Percentiles rank a stretch among this genome's conserved stretches.
phyloP scores from a whole-genome alignment of 2,888 invertebrate species.

The Dione juno region DNA sequence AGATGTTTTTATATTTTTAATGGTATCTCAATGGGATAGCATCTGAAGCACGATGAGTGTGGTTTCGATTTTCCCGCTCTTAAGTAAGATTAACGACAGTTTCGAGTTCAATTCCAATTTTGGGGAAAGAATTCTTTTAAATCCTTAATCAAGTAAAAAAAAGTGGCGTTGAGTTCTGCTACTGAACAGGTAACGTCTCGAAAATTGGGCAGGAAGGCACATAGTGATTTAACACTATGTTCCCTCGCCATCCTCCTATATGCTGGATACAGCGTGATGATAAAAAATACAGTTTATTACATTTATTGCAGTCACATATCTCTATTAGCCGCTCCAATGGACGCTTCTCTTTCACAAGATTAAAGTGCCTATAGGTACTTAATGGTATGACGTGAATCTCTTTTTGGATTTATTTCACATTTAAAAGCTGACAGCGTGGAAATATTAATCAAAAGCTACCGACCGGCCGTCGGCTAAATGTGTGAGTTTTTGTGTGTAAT shows the following conservation, averaged over 20 bases:
- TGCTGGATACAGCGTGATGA: neutral
- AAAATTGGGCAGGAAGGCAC: neutral
- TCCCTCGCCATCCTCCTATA: neutral
- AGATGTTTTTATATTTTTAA: neutral
- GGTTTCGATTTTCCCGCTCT: too few species aligned
- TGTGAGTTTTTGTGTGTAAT: slow-evolving; percentile 9
- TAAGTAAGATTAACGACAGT: too few species aligned
- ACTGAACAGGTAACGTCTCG: neutral
- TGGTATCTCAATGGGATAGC: neutral
- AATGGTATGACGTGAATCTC: slow-evolving; percentile 26
- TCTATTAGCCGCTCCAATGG: slow-evolving; percentile 15
- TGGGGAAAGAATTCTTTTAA: too few species aligned
- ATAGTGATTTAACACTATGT: neutral
- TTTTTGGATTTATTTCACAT: slow-evolving; percentile 24
- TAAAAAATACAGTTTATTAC: neutral
- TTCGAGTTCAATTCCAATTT: too few species aligned
- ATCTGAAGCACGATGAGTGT: neutral
- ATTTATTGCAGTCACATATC: slow-evolving; percentile 22
- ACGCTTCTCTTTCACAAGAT: slow-evolving; percentile 19
- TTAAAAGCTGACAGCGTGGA: slow-evolving; percentile 15
- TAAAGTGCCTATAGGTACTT: slow-evolving; percentile 18
- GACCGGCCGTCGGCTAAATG: neutral
- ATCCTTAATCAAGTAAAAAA: too few species aligned
- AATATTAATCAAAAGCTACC: slow-evolving; percentile 4
- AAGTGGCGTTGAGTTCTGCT: neutral